Evolutionary conservation across 2,113 vertebrate species (phyloP).

Genomic region (Elachura formosa): DNA sequence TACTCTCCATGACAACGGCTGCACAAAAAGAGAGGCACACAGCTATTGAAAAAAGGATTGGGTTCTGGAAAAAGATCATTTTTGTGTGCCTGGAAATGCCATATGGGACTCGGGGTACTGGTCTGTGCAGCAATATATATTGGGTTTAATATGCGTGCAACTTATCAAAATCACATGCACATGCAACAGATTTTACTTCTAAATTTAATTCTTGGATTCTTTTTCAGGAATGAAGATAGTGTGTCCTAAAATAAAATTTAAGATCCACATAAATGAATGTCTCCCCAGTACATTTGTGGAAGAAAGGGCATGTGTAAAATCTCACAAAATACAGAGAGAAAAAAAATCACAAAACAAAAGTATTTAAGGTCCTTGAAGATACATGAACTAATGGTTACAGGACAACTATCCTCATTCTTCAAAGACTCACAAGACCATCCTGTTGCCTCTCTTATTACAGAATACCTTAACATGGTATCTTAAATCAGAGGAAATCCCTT

Average conservation of each 20-base stretch:
- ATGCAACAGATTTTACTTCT: not conserved
- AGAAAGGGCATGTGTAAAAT: not conserved
- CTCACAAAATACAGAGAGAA: not conserved
- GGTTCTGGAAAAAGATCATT: not conserved
- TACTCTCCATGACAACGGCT: conserved; percentile 31
- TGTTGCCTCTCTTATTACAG: not conserved
- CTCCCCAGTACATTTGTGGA: not conserved
- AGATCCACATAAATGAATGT: not conserved
- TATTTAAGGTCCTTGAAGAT: not conserved
- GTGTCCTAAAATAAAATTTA: not conserved
- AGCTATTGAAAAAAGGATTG: not conserved
- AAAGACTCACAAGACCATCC: not conserved
- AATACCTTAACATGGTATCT: not conserved
- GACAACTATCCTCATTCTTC: not conserved
- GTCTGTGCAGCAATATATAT: not conserved
- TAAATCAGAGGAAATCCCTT: not conserved
- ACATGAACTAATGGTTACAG: not conserved
- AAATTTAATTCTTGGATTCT: not conserved
- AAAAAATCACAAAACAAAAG: accelerated
- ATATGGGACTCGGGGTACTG: not conserved
- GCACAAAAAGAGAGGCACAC: not conserved
- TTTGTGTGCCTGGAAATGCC: not conserved
- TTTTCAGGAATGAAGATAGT: not conserved
- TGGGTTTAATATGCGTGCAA: not conserved
- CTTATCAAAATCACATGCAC: not conserved